A percentile compares a stretch with the other conserved stretches of the same genome.
phyloP scores from a whole-genome alignment of 2,888 invertebrate species.

The Tachystola acroxantha region DNA sequence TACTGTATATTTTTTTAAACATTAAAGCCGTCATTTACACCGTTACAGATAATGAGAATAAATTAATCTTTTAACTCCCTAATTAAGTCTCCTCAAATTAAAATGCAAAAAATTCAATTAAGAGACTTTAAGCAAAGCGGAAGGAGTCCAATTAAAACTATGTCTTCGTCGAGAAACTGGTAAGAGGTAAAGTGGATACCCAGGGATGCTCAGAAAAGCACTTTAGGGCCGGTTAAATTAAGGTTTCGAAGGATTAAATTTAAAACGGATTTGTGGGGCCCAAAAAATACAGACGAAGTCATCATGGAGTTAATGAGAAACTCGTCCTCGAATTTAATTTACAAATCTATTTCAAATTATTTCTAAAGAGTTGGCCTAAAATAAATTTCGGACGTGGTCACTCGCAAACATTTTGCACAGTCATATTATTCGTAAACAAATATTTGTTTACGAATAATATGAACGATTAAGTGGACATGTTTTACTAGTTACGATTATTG shows the following conservation, averaged over 20 bases:
- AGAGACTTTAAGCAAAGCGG: conserved; percentile 48
- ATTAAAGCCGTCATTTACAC: not conserved
- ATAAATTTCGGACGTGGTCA: too few species aligned
- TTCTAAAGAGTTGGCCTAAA: too few species aligned
- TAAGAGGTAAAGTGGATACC: conserved; percentile 49
- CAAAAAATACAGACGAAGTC: conserved; percentile 21
- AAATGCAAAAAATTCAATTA: conserved; percentile 56
- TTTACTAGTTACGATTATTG: too few species aligned
- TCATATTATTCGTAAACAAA: too few species aligned
- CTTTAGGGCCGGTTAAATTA: conserved; percentile 49
- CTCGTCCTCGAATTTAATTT: conserved; percentile 4
- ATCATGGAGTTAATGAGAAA: conserved; percentile 25
- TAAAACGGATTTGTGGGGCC: conserved; percentile 25
- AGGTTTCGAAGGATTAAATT: conserved; percentile 36
- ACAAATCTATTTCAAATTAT: not conserved
- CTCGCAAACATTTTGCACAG: too few species aligned
- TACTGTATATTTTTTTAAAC: too few species aligned
- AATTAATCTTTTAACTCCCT: conserved; percentile 29
- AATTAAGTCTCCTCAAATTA: conserved; percentile 40
- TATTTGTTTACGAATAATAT: too few species aligned
- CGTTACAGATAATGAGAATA: conserved; percentile 25
- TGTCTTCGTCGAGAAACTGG: conserved; percentile 45
- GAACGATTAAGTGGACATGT: too few species aligned
- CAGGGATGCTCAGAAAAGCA: conserved; percentile 44
- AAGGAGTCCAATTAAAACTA: conserved; percentile 65